Percentiles rank a stretch among this genome's conserved stretches.
Evolutionary conservation across 2,113 vertebrate genomes (phyloP).

Genomic region (Tonatia bakeri): DNA sequence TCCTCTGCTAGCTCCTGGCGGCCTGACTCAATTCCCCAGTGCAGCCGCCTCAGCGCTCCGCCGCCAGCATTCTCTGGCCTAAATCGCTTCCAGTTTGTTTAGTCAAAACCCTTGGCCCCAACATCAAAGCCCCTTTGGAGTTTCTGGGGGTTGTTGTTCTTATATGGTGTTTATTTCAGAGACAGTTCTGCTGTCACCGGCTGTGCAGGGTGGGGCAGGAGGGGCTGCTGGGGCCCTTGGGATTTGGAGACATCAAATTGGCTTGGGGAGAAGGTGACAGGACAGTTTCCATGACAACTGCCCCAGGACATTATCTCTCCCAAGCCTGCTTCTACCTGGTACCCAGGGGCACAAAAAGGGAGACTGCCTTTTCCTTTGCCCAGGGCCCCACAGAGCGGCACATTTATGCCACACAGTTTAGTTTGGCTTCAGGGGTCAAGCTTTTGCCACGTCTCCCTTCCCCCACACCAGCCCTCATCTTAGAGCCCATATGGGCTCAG

Average conservation of each 20-base stretch:
- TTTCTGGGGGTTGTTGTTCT: slow-evolving; percentile 65
- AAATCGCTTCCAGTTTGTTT: slow-evolving; percentile 74
- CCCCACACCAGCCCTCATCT: not conserved
- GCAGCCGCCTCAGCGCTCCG: not conserved
- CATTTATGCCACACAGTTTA: not conserved
- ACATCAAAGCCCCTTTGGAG: slow-evolving; percentile 71
- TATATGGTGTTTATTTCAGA: slow-evolving; percentile 68
- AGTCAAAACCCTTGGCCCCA: slow-evolving; percentile 68
- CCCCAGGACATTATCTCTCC: not conserved
- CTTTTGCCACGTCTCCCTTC: not conserved
- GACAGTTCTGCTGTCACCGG: slow-evolving; percentile 53
- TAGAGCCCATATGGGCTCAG: not conserved
- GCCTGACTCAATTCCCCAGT: slow-evolving; percentile 40
- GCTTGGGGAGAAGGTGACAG: not conserved
- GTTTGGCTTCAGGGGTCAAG: not conserved
- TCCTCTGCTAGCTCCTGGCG: not conserved
- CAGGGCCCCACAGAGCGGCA: not conserved
- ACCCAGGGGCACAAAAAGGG: not conserved
- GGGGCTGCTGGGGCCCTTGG: not conserved
- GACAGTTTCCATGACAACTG: not conserved
- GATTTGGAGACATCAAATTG: not conserved
- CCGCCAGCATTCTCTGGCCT: slow-evolving; percentile 45
- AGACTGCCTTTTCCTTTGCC: not conserved
- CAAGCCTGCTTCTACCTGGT: not conserved
- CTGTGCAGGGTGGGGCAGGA: not conserved